Conservation (phyloP, 2,797 vertebrate genomes). For the Melanotaenia parkinsoni region DNA sequence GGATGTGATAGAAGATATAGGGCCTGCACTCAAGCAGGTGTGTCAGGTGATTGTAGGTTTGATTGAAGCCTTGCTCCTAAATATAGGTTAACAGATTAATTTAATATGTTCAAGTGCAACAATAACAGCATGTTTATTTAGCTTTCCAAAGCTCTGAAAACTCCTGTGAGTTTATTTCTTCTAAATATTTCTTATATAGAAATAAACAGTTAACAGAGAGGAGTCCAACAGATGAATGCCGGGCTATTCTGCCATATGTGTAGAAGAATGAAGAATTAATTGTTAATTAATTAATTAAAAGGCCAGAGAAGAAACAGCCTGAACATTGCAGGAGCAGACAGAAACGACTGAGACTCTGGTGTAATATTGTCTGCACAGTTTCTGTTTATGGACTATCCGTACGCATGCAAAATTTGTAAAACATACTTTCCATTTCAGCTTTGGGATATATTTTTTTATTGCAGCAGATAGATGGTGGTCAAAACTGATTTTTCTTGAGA, state of each 20-base stretch:
- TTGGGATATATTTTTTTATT: conserved; percentile 55
- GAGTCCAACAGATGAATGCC: not conserved
- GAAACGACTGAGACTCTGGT: conserved; percentile 9
- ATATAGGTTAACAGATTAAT: too few relatives aligned
- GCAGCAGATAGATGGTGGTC: conserved; percentile 63
- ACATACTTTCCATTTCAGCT: conserved; percentile 65
- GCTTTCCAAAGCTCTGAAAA: too few relatives aligned
- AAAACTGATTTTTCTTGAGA: conserved; percentile 65
- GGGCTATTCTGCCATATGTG: not conserved
- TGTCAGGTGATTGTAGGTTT: too few relatives aligned
- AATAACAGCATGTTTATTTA: too few relatives aligned
- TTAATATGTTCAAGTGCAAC: too few relatives aligned
- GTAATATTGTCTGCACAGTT: conserved; percentile 41
- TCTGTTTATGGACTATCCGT: conserved; percentile 48
- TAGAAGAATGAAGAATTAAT: conserved; percentile 4
- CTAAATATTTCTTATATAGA: too few relatives aligned
- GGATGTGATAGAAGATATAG: too few relatives aligned
- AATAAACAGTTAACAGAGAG: too few relatives aligned
- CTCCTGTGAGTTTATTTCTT: too few relatives aligned
- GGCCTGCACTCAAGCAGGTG: too few relatives aligned
- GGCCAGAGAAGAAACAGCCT: conserved; percentile 14
- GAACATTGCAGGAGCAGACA: conserved; percentile 24
- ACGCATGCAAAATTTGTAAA: conserved; percentile 48
- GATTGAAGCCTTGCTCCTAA: too few relatives aligned
- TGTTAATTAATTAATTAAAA: not conserved